Percentiles rank a stretch among this genome's conserved stretches.
Evolutionary conservation across 2,797 vertebrate species (phyloP).

Genomic region (Manis crassicaudata): DNA sequence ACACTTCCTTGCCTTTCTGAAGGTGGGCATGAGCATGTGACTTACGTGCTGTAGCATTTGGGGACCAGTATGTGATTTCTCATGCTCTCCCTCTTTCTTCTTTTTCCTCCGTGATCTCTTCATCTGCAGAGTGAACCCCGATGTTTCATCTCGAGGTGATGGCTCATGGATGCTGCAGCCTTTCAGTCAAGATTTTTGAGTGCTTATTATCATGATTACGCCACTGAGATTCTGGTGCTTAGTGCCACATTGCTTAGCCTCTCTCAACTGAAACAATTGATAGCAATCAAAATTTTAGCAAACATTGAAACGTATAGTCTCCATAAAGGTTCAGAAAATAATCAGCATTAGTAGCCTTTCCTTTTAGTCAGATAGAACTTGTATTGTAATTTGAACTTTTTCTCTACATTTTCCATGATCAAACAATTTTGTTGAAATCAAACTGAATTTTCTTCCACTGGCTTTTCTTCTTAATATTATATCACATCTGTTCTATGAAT

Average conservation of each 20-base stretch:
- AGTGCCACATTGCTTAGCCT: background rate
- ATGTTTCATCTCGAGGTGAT: background rate
- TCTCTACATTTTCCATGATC: background rate
- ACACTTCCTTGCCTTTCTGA: background rate
- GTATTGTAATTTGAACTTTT: background rate
- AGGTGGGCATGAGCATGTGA: background rate
- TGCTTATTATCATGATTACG: background rate
- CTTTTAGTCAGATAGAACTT: background rate
- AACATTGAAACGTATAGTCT: background rate
- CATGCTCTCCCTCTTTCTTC: background rate
- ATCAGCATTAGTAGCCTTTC: background rate
- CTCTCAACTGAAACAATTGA: background rate
- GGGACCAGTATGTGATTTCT: background rate
- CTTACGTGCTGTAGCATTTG: background rate
- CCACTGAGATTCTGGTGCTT: background rate
- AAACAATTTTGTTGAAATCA: slow-evolving; percentile 27
- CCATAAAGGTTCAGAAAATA: background rate
- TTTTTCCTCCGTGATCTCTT: background rate
- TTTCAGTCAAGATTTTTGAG: background rate
- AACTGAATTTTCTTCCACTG: background rate
- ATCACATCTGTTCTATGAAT: background rate
- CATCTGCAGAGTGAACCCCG: background rate
- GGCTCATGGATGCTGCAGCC: background rate
- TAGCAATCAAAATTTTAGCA: background rate
- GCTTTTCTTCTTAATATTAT: slow-evolving; percentile 8